Conservation (phyloP, 2,797 vertebrate species). For the Bradypus variegatus region DNA sequence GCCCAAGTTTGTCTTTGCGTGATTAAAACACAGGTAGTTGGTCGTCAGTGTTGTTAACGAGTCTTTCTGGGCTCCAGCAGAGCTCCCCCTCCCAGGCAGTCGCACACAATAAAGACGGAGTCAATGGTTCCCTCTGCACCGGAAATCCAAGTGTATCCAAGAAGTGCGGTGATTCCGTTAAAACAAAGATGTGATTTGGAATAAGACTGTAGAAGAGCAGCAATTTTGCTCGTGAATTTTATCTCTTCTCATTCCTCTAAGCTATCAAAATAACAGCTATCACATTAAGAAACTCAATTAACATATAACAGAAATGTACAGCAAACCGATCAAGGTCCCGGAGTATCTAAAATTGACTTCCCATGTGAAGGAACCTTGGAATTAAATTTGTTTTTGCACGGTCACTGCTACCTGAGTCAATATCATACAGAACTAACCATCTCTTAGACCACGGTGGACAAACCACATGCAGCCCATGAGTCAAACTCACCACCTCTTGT, state of each 20-base stretch:
- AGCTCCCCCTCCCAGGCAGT: not conserved
- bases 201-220: not conserved
- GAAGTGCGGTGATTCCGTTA: accelerated
- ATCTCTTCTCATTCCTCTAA: not conserved
- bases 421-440: not conserved
- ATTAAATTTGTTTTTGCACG: not conserved
- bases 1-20: not conserved
- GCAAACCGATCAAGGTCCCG: not conserved
- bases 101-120: accelerated
- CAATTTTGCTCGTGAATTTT: not conserved
- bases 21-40: not conserved
- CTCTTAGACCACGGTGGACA: not conserved
- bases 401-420: not conserved
- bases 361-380: not conserved
- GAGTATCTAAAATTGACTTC: not conserved
- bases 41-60: not conserved
- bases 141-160: not conserved
- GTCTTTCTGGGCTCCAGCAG: not conserved
- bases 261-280: not conserved
- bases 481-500: not conserved
- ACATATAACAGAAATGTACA: not conserved
- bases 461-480: not conserved
- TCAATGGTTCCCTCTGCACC: accelerated
- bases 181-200: not conserved
- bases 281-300: not conserved